These are phyloP conservation scores for Paedocypris sp. DNA, from an alignment of 2,113 vertebrate species.

Conservation along the genomic window DNA sequence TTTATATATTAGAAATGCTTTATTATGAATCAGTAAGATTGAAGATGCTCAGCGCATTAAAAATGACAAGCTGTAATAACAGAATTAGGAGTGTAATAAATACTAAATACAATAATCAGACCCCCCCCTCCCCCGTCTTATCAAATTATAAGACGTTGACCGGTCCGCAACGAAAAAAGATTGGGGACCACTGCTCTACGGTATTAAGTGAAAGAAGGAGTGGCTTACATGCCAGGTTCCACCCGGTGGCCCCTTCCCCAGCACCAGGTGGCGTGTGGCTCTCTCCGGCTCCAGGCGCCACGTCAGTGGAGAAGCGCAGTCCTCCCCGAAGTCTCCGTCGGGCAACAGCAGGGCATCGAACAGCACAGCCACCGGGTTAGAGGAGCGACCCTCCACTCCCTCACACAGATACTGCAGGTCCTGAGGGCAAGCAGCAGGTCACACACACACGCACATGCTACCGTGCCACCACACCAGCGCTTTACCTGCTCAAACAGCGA, in stretches of 20 bases:
- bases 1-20: too few species aligned
- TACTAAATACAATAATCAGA: too few species aligned
- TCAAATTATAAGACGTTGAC: too few species aligned
- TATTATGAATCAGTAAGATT: too few species aligned
- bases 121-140: too few species aligned
- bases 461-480: neutral
- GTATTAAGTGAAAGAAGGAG: too few species aligned
- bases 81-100: too few species aligned
- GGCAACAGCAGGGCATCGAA: constrained; percentile 68
- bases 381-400: constrained; percentile 64
- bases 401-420: constrained; percentile 69
- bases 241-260: constrained; percentile 64
- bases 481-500: constrained; percentile 63
- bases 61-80: too few species aligned
- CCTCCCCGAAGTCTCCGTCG: constrained; percentile 59
- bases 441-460: neutral
- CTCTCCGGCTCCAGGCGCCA: constrained; percentile 58
- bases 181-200: too few species aligned
- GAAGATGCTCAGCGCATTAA: too few species aligned
- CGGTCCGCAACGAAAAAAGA: too few species aligned
- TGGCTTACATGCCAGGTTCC: constrained; percentile 67
- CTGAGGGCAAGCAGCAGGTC: too few species aligned
- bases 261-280: constrained; percentile 59
- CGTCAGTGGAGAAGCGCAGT: constrained; percentile 52
- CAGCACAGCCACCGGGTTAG: constrained; percentile 66